Base-by-base conservation (phyloP, 1,140 invertebrate species). In the Cotesia typhae region DNA sequence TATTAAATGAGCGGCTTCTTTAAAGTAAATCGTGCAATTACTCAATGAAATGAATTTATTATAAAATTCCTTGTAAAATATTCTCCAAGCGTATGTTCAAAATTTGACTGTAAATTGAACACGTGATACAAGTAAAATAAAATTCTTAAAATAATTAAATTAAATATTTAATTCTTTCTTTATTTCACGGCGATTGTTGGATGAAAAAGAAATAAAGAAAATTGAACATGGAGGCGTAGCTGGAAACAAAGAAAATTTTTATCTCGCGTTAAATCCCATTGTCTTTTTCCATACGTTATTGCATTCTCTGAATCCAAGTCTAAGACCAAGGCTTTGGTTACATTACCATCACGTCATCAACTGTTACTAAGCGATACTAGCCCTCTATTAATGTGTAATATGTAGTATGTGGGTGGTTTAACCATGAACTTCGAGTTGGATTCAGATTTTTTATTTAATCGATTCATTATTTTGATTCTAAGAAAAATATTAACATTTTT, bases 371-470 rank as follows among this genome's bases (percentile, higher is more conserved):
- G 37, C 12, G n/a, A 4, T 12, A 38, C 36, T 3, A n/a, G n/a
- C 14, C 36, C 60, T 35, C 60, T 7, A 57, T 17, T 57, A 20
- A 57, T 4, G 53, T 57, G 53, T 57, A 57, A 20, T 57, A n/a
- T n/a, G n/a, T 57, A 57, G 7, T 71, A 57, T 69, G 75, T 76
- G 70, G 75, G 75, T 41, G 71, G 47, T 17, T 55, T 57, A 17
- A 35, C 37, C 38, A 12, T 59, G 41, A 47, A 47, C 41, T 47
- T 47, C 0, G 10, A 47, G 6, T 6, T 47, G 41, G 5, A 2
- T 47, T 47, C 6, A 47, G 10, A 47, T 47, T 47, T 47, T 47
- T 9, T 10, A 47, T 28, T 28, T 28, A 28, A 28, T 28, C 41
- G 10, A 7, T 10, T 47, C 41, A 47, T 47, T 47, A 47, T 47